A percentile compares a stretch with the other conserved stretches of the same genome.
These are phyloP conservation scores for Scaptomyza caliginosa DNA, from an alignment of 2,888 invertebrate species.

Conservation along the genomic window DNA sequence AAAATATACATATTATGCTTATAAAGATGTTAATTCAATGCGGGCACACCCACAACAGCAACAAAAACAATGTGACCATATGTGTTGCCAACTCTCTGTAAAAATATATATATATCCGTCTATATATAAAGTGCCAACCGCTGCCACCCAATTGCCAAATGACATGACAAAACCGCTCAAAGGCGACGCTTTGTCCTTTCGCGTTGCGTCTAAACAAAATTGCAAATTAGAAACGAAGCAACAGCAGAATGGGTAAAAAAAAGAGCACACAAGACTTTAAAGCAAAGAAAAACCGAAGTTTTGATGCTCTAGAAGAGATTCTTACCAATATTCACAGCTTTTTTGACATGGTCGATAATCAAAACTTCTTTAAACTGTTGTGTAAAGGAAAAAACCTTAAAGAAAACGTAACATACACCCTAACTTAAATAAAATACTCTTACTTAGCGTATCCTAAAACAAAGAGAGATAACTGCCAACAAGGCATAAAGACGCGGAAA, in stretches of 20 bases:
- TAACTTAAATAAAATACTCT: too few relatives aligned
- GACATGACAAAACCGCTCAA: conserved; percentile 82
- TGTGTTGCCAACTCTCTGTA: conserved; percentile 53
- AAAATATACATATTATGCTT: background rate
- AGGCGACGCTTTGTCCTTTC: conserved; percentile 55
- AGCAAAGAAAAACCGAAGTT: background rate
- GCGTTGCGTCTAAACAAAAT: conserved; percentile 69
- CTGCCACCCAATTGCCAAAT: conserved; percentile 83
- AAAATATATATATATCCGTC: conserved; percentile 52
- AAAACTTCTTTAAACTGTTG: too few relatives aligned
- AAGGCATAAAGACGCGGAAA: conserved; percentile 15
- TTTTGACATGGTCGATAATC: too few relatives aligned
- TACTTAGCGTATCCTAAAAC: conserved; percentile 1
- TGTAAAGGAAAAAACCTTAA: too few relatives aligned
- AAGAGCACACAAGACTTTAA: conserved; percentile 65
- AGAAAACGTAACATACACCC: too few relatives aligned
- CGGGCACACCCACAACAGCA: conserved; percentile 14
- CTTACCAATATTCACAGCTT: too few relatives aligned
- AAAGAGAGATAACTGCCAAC: conserved; percentile 66
- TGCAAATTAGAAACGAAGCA: conserved; percentile 81
- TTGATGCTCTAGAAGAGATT: background rate
- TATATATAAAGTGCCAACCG: conserved; percentile 83
- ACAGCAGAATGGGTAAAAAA: conserved; percentile 49
- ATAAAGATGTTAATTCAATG: conserved; percentile 24
- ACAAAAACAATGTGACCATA: conserved; percentile 46